Evolutionary conservation across 2,888 invertebrate genomes (phyloP), one percentile per base, ranked within the genome.

Genomic region (Drosophila yooni): DNA sequence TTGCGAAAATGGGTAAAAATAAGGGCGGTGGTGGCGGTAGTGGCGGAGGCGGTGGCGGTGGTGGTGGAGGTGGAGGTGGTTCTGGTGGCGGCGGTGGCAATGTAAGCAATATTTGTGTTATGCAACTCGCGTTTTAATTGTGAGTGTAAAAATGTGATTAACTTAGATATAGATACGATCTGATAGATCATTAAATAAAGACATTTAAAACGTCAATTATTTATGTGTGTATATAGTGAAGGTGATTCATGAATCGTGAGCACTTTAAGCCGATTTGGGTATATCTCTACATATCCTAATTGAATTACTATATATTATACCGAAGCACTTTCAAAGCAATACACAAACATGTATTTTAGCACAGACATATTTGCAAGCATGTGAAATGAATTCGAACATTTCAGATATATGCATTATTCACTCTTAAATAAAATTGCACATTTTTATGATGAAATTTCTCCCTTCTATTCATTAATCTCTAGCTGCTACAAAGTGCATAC

Each of bases 51-150:
- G 83, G 83, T 2, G 83, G 84, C 0, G 81, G 82, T 0, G 82
- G 84, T 0, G 83, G 87, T 0, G 82, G 82, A 0, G 83, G 82
- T 0, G 85, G 88, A 0, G 78, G 79, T 11, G 84, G 83, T 0
- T 81, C 82, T 8, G 83, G 88, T 4, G 91, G 92, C 1, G 88
- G 89, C 7, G 92, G 91, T 69, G 91, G 85, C 65, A 92, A 92
- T 92, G 91, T 91, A 91, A 91, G 91, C 90, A 92, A 91, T 86
- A 90, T 91, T 86, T 92, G 91, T 92, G 89, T 91, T 92, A 90
- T 92, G 89, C 92, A 91, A 88, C 90, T 82, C 21, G 57, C 65
- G 68, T 52, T 72, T 75, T 80, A 85, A 91, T 60, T 81, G 79
- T 87, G 74, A 87, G 87, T 89, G 63, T 50, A 72, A 72, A 71